Percentiles rank a stretch among this genome's conserved stretches.
phyloP scores from a whole-genome alignment of 2,113 vertebrate species.

The Clarias batrachus region DNA sequence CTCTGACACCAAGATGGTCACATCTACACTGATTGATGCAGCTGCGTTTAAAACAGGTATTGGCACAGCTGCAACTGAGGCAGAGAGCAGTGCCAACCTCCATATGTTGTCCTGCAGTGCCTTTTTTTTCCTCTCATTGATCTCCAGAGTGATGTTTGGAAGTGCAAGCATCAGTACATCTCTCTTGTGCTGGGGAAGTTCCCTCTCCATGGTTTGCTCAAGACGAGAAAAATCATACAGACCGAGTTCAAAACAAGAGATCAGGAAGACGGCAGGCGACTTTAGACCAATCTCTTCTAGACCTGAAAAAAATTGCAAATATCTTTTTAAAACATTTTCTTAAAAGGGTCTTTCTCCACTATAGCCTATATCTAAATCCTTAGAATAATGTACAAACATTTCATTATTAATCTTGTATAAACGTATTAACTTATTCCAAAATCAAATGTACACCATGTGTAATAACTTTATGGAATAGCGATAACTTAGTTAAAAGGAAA shows the following conservation, averaged over 20 bases:
- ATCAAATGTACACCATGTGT: no score
- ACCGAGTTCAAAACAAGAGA: slow-evolving; percentile 44
- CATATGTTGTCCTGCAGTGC: slow-evolving; percentile 62
- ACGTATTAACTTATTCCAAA: no score
- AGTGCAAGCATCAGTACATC: slow-evolving; percentile 54
- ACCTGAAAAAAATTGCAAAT: slow-evolving; percentile 51
- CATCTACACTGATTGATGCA: slow-evolving; percentile 61
- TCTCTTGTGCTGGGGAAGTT: slow-evolving; percentile 57
- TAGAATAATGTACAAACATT: no score
- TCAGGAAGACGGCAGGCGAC: slow-evolving; percentile 56
- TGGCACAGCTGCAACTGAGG: slow-evolving; percentile 58
- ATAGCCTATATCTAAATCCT: neutral
- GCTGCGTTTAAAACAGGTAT: slow-evolving; percentile 56
- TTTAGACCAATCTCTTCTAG: slow-evolving; percentile 43
- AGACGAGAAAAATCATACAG: slow-evolving; percentile 53
- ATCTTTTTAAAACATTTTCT: neutral
- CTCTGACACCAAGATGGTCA: slow-evolving; percentile 56
- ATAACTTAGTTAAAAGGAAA: slow-evolving; percentile 21
- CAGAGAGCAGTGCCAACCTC: slow-evolving; percentile 63
- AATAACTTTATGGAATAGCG: neutral
- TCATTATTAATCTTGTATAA: no score
- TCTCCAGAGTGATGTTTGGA: slow-evolving; percentile 61
- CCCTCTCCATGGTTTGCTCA: slow-evolving; percentile 55
- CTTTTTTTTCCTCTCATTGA: slow-evolving; percentile 65
- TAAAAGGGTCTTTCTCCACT: neutral